Conservation (phyloP, 1,140 invertebrate species). For the Drosophila albomicans region DNA sequence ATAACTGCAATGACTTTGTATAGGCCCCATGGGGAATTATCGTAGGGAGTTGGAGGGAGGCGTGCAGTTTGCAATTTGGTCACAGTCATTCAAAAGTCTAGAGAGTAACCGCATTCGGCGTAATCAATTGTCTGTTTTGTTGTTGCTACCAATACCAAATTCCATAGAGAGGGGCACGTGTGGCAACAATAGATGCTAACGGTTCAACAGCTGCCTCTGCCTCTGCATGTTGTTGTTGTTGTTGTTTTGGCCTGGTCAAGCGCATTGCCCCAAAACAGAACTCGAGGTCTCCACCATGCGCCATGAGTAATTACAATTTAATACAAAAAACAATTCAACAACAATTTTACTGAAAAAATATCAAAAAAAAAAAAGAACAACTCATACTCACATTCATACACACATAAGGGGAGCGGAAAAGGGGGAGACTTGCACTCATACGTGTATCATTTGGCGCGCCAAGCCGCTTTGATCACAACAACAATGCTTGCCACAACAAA, state of each 20-base stretch:
- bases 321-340: conserved; percentile 57
- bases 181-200: conserved; percentile 61
- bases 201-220: conserved; percentile 57
- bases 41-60: conserved; percentile 23
- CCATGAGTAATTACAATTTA: conserved; percentile 78
- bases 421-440: conserved; percentile 15
- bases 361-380: conserved; percentile 58
- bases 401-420: not conserved
- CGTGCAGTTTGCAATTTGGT: conserved; percentile 31
- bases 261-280: conserved; percentile 14
- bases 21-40: conserved; percentile 71
- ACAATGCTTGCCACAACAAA: conserved; percentile 83
- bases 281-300: conserved; percentile 13
- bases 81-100: conserved; percentile 53
- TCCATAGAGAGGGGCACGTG: conserved; percentile 57
- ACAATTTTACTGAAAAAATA: conserved; percentile 33
- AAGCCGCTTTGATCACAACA: conserved; percentile 82
- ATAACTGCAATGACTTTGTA: conserved; percentile 57
- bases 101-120: conserved; percentile 76
- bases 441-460: conserved; percentile 68
- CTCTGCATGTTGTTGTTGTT: conserved; percentile 35
- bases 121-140: conserved; percentile 70
- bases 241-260: conserved; percentile 20
- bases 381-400: conserved; percentile 46
- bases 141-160: conserved; percentile 49